Percentiles rank a stretch among this genome's conserved stretches.
These are phyloP conservation scores for Limnephilus marmoratus DNA, from an alignment of 2,888 invertebrate species.

Conservation along the genomic window DNA sequence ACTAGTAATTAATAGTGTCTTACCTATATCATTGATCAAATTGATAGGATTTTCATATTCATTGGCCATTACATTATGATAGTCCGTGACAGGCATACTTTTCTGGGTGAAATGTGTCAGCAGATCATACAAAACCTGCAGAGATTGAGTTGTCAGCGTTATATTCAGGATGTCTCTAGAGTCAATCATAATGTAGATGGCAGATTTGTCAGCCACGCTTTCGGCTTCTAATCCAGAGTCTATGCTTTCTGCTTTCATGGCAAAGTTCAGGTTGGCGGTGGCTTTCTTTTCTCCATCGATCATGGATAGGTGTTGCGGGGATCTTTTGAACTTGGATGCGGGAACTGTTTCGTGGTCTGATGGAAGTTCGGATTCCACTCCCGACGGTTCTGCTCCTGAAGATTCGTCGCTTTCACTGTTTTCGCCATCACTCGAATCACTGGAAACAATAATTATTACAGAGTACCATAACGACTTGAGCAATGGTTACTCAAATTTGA, in stretches of 20 bases:
- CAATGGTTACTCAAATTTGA: too few species aligned
- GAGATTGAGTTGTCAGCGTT: conserved; percentile 82
- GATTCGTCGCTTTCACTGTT: conserved; percentile 73
- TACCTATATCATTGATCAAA: conserved; percentile 81
- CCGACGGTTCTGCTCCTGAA: conserved; percentile 68
- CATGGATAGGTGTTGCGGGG: conserved; percentile 69
- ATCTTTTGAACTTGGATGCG: conserved; percentile 67
- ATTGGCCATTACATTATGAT: conserved; percentile 70
- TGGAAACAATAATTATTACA: conserved; percentile 63
- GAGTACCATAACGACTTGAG: too few species aligned
- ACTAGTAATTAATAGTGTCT: not conserved
- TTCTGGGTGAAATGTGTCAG: conserved; percentile 72
- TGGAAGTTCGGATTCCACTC: conserved; percentile 66
- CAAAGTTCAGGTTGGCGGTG: conserved; percentile 70
- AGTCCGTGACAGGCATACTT: conserved; percentile 71
- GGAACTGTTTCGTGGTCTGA: conserved; percentile 68
- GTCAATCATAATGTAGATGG: conserved; percentile 83
- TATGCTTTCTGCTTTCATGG: conserved; percentile 74
- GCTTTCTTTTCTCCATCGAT: conserved; percentile 68
- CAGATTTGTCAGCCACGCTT: conserved; percentile 71
- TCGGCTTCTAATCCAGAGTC: conserved; percentile 76
- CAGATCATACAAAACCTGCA: conserved; percentile 77
- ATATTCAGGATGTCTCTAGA: conserved; percentile 82
- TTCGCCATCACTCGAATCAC: conserved; percentile 79
- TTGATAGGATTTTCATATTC: conserved; percentile 71